Conservation (phyloP, 2,888 invertebrate species). For the Xestia c-nigrum region DNA sequence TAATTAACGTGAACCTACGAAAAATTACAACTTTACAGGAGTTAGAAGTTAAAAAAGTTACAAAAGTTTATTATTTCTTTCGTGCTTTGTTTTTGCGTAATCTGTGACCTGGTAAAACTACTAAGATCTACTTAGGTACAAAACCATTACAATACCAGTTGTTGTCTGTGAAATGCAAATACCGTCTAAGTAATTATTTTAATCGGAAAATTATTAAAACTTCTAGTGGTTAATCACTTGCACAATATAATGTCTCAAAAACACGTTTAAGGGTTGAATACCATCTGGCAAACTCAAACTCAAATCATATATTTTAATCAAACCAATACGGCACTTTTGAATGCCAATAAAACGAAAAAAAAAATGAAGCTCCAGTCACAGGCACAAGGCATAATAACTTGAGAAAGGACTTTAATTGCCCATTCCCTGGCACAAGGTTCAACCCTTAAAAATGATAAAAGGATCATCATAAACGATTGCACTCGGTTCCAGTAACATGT, state of each 20-base stretch:
- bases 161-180: not conserved
- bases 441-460: not conserved
- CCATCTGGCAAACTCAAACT: not conserved
- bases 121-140: not conserved
- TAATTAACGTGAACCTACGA: not conserved
- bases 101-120: not conserved
- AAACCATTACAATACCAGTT: not conserved
- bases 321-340: too few species aligned
- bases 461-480: conserved; percentile 55
- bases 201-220: not conserved
- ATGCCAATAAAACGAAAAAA: too few species aligned
- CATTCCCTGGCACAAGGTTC: not conserved
- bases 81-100: not conserved
- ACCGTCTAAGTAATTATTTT: not conserved
- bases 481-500: conserved; percentile 69
- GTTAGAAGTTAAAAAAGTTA: too few species aligned
- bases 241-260: conserved; percentile 2
- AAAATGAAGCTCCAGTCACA: too few species aligned
- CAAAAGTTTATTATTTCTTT: too few species aligned
- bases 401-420: too few species aligned
- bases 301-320: too few species aligned
- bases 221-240: not conserved
- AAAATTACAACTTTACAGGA: too few species aligned
- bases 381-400: too few species aligned
- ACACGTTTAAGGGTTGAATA: not conserved